Evolutionary conservation across 1,140 invertebrate species (phyloP).

Genomic region (Prorops nasuta): DNA sequence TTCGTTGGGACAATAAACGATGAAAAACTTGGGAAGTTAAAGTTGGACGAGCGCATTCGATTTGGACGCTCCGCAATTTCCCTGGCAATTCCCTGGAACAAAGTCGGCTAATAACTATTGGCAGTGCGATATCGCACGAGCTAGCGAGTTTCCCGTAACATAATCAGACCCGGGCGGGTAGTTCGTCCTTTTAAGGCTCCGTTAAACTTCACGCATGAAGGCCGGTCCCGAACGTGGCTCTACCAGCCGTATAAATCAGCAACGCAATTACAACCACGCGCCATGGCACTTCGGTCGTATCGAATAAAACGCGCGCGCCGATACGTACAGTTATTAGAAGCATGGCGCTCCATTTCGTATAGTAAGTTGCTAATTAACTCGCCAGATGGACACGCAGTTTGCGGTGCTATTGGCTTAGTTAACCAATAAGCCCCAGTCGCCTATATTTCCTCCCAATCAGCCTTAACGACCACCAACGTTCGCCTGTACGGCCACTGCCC

Average conservation of each 20-base stretch:
- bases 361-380: conserved; percentile 32
- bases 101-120: too few relatives aligned
- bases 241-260: conserved; percentile 20
- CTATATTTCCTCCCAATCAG: conserved; percentile 14
- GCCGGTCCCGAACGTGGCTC: not conserved
- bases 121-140: too few relatives aligned
- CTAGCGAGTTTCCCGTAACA: too few relatives aligned
- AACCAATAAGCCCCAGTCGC: conserved; percentile 27
- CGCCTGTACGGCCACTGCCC: conserved; percentile 7
- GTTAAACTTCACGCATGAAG: too few relatives aligned
- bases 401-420: conserved; percentile 31
- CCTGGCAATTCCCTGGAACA: too few relatives aligned
- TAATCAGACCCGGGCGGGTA: too few relatives aligned
- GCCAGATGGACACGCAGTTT: conserved; percentile 35
- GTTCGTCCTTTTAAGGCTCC: too few relatives aligned
- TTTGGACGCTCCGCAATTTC: too few relatives aligned
- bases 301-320: conserved; percentile 18
- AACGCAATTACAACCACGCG: conserved; percentile 14
- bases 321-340: conserved; percentile 16
- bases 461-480: conserved; percentile 11
- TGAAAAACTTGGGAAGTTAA: too few relatives aligned
- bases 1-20: too few relatives aligned
- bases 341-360: conserved; percentile 8
- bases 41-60: too few relatives aligned
- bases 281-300: not conserved